Base-by-base conservation (phyloP, 1,140 invertebrate species). In the Apis mellifera region DNA sequence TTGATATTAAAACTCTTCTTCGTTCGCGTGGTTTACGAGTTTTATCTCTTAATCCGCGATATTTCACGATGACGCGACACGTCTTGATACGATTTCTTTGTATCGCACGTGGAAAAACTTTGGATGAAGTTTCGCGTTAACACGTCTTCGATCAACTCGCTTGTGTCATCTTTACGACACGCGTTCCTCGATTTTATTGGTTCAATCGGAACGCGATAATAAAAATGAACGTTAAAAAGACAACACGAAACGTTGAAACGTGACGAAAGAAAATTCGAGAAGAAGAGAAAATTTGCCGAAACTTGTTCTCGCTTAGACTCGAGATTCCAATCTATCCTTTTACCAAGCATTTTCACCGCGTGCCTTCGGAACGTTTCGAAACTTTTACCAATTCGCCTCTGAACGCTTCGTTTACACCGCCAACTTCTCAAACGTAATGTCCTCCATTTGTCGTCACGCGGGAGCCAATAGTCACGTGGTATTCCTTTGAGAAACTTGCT, bases 131-230 rank as follows among this genome's bases (percentile, higher is more conserved):
- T 42, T 21, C 17, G 11, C n/a, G 64, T 21, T 71, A 9, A 52
- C 50, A 55, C 76, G 11, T 70, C 15, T 19, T 17, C 8, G 11
- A 50, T 13, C 5, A n/a, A 66, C n/a, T 57, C n/a, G 48, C 15
- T 50, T 17, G 26, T 23, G 42, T 26, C 8, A 13, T 11, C 26
- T 76, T 76, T 76, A 82, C 13, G 79, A 76, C 62, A n/a, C 54
- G 19, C 55, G 55, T 76, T 59, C 23, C 54, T 68, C 52, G 54
- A 76, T 82, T 82, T 82, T 76, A 82, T 82, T 12, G 64, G 5
- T 52, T 26, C 55, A 82, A 82, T 82, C 64, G 52, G 19, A 68
- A 75, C 62, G 42, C 19, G n/a, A 42, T 19, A 68, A 50, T 75
- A 81, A 59, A 75, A 4, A 9, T 12, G 9, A 9, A 32, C 19